Conservation (phyloP, 2,888 invertebrate genomes). For the Pheosia gnoma region DNA sequence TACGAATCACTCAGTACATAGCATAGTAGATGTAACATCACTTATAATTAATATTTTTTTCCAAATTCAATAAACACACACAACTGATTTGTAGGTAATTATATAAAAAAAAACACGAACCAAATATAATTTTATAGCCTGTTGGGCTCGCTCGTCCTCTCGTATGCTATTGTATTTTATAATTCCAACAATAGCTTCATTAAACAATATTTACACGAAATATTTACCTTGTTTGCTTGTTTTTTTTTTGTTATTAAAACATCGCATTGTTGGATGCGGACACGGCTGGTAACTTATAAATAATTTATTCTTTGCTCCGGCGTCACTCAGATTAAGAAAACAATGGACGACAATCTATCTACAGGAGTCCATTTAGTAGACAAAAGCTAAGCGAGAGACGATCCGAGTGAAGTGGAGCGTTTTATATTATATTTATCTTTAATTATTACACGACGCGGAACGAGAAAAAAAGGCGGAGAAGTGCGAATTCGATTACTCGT, state of each 20-base stretch:
- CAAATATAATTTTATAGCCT: no score
- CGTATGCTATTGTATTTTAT: slow-evolving; percentile 28
- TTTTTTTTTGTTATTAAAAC: slow-evolving; percentile 3
- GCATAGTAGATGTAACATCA: no score
- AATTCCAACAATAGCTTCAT: slow-evolving; percentile 21
- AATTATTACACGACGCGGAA: slow-evolving; percentile 74
- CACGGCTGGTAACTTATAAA: slow-evolving; percentile 64
- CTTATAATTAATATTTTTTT: no score
- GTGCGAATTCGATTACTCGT: not conserved
- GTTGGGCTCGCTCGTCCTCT: not conserved
- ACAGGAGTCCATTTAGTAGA: slow-evolving; percentile 74
- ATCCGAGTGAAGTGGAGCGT: slow-evolving; percentile 71
- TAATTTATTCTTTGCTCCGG: slow-evolving; percentile 74
- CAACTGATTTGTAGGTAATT: no score
- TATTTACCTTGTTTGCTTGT: slow-evolving; percentile 16
- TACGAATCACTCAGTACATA: no score
- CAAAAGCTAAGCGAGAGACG: slow-evolving; percentile 68
- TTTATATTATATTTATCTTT: slow-evolving; percentile 83
- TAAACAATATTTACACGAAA: slow-evolving; percentile 6
- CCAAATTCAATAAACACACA: no score
- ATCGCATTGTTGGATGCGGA: slow-evolving; percentile 8
- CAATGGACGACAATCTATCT: slow-evolving; percentile 79
- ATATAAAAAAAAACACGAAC: no score
- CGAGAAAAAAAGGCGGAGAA: slow-evolving; percentile 42
- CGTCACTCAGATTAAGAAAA: slow-evolving; percentile 73